These are phyloP conservation scores for Pseudomyrmex concolor DNA, from an alignment of 1,140 invertebrate genomes.

Conservation along the genomic window DNA sequence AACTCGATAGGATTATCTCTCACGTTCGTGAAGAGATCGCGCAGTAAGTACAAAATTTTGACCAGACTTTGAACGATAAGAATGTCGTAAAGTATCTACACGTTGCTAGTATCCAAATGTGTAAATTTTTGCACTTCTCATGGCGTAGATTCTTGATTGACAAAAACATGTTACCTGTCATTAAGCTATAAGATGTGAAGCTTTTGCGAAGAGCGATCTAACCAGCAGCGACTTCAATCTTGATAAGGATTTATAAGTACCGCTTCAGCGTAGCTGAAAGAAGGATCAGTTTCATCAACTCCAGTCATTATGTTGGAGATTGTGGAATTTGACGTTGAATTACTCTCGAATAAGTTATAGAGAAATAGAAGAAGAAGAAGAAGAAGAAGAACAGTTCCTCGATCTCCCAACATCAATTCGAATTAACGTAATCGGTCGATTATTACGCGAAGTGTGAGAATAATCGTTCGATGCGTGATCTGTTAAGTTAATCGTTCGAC, in stretches of 20 bases:
- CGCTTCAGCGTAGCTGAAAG: constrained; percentile 20
- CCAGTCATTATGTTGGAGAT: too few species aligned
- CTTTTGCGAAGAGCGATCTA: constrained; percentile 5
- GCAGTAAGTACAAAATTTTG: background rate
- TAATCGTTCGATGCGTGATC: too few species aligned
- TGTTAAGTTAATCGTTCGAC: too few species aligned
- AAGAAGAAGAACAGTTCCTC: too few species aligned
- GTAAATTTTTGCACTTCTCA: background rate
- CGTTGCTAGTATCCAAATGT: background rate
- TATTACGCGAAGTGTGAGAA: too few species aligned
- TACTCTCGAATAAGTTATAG: too few species aligned
- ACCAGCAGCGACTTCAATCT: constrained; percentile 10
- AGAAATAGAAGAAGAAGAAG: too few species aligned
- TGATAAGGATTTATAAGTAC: constrained; percentile 7
- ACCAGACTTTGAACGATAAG: constrained; percentile 11
- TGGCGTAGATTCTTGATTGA: background rate
- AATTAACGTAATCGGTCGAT: too few species aligned
- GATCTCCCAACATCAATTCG: too few species aligned
- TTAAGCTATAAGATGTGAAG: background rate
- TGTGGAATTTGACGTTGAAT: too few species aligned
- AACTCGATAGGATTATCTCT: too few species aligned
- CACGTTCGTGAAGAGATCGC: too few species aligned
- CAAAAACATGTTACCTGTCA: constrained; percentile 28
- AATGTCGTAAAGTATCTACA: constrained; percentile 28
- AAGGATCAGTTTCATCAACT: background rate